Conservation (phyloP, 1,140 invertebrate species). For the Bombyx mandarina region DNA sequence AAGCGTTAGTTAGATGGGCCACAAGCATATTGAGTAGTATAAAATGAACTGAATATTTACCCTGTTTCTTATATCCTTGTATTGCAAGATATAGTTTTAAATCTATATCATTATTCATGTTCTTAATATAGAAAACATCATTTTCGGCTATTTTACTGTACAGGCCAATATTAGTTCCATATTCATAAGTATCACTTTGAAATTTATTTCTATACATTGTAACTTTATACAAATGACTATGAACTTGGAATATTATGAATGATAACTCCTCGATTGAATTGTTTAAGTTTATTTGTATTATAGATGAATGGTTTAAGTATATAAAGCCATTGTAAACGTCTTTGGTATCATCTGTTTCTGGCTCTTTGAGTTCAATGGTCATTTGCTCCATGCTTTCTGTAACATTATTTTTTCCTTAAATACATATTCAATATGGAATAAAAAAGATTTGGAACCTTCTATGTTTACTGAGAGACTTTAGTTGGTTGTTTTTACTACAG, state of each 20-base stretch:
- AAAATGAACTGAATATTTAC: constrained; percentile 1
- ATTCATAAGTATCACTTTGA: constrained; percentile 38
- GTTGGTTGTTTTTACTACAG: no score
- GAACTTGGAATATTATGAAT: constrained; percentile 79
- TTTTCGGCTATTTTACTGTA: constrained; percentile 44
- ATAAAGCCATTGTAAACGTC: constrained; percentile 41
- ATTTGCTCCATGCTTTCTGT: constrained; percentile 4
- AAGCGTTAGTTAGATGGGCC: no score
- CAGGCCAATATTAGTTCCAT: constrained; percentile 77
- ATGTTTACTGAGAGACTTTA: no score
- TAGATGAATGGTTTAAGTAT: constrained; percentile 31
- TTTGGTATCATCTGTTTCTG: constrained; percentile 31
- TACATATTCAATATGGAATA: no score
- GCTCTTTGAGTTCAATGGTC: constrained; percentile 42
- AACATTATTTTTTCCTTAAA: no score
- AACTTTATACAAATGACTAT: constrained; percentile 74
- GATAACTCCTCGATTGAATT: constrained; percentile 62
- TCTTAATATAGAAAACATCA: constrained; percentile 41
- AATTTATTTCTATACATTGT: constrained; percentile 72
- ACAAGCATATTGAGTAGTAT: no score
- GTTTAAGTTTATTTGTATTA: constrained; percentile 57
- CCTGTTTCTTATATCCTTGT: constrained; percentile 62
- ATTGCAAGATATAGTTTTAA: constrained; percentile 62
- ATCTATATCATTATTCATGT: constrained; percentile 48
- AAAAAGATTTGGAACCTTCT: no score